Conservation (phyloP, 2,888 invertebrate species). For the Phaonia tiefii region DNA sequence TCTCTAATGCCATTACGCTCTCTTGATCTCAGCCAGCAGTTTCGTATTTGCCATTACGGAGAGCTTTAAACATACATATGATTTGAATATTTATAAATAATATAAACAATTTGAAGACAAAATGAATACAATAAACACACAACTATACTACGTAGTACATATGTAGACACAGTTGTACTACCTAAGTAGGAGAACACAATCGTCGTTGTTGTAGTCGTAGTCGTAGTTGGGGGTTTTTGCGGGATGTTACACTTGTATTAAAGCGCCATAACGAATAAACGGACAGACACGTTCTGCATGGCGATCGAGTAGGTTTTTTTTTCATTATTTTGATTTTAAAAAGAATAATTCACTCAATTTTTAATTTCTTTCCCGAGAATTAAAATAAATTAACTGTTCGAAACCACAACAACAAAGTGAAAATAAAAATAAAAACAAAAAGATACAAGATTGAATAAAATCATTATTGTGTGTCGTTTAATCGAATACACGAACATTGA, state of each 20-base stretch:
- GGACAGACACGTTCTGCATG: constrained; percentile 10
- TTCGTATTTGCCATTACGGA: too few relatives aligned
- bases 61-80: constrained; percentile 36
- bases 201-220: not conserved
- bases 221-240: not conserved
- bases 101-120: constrained; percentile 10
- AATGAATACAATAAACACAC: not conserved
- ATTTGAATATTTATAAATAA: constrained; percentile 31
- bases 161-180: not conserved
- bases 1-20: not conserved
- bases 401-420: not conserved
- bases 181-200: too few relatives aligned
- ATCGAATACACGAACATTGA: too few relatives aligned
- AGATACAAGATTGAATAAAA: constrained; percentile 29
- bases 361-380: not conserved
- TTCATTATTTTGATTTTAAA: not conserved
- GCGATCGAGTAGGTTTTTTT: not conserved
- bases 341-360: not conserved
- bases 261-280: not conserved
- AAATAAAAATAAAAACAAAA: not conserved
- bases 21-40: not conserved
- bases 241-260: constrained; percentile 4
- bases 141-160: not conserved
- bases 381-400: not conserved
- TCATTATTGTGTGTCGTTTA: constrained; percentile 30